Evolutionary conservation across 2,113 vertebrate genomes (phyloP).

Genomic region (Pardalotus punctatus): DNA sequence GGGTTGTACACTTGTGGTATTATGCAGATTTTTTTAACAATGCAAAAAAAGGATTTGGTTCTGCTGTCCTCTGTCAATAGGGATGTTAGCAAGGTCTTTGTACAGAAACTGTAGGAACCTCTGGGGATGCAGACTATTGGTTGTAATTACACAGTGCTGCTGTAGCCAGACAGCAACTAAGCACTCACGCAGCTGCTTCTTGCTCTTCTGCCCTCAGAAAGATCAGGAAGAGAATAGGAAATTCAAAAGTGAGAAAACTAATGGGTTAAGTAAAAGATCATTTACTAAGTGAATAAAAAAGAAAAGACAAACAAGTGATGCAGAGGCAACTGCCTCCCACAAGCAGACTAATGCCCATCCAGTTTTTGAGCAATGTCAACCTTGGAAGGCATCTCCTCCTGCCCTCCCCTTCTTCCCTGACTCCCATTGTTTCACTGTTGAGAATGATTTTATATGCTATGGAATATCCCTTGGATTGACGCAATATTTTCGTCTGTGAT

Average conservation of each 20-base stretch:
- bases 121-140: neutral
- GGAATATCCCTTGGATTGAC: neutral
- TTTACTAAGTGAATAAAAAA: neutral
- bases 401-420: fast-evolving
- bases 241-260: neutral
- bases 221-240: neutral
- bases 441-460: neutral
- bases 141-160: neutral
- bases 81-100: neutral
- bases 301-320: neutral
- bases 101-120: neutral
- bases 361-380: neutral
- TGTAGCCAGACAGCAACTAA: neutral
- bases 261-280: neutral
- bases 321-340: neutral
- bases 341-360: neutral
- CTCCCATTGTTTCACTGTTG: neutral
- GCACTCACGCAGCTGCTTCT: neutral
- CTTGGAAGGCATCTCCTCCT: neutral
- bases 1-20: neutral
- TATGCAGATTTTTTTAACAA: neutral
- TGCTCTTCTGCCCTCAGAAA: neutral
- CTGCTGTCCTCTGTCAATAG: neutral
- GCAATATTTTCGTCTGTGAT: neutral
- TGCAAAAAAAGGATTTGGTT: neutral